phyloP scores from a whole-genome alignment of 1,140 invertebrate species.

The Patella vulgata region DNA sequence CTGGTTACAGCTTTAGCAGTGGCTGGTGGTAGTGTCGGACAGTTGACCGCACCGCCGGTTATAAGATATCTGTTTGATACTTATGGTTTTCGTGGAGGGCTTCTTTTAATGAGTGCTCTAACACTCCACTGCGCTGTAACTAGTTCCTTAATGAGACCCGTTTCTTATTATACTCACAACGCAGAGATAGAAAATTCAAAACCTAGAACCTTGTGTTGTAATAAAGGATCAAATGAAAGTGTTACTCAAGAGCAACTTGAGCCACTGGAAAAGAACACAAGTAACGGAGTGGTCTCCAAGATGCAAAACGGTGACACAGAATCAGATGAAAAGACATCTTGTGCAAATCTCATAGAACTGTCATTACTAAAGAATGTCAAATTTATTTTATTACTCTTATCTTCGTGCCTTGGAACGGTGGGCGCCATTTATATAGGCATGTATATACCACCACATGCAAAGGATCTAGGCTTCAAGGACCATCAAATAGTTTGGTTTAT shows the following conservation, averaged over 20 bases:
- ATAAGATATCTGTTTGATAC: constrained; percentile 3
- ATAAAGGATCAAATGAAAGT: no score
- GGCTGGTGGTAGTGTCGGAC: constrained; percentile 10
- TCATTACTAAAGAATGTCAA: not conserved
- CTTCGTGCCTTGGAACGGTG: not conserved
- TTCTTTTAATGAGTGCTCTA: constrained; percentile 4
- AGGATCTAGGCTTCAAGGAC: not conserved
- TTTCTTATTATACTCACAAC: not conserved
- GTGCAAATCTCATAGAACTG: not conserved
- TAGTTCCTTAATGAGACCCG: not conserved
- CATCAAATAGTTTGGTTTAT: not conserved
- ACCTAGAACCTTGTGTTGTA: no score
- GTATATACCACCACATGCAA: not conserved
- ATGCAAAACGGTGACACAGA: not conserved
- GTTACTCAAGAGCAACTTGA: no score
- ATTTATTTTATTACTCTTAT: not conserved
- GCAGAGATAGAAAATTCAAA: no score
- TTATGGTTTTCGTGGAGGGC: constrained; percentile 8
- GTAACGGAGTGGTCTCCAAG: not conserved
- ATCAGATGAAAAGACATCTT: no score
- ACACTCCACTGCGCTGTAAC: constrained; percentile 4
- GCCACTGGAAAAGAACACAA: no score
- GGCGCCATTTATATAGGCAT: not conserved
- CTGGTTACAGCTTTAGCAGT: constrained; percentile 12
- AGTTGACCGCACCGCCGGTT: not conserved